A percentile compares a stretch with the other conserved stretches of the same genome.
These are phyloP conservation scores for Genyomyrus donnyi DNA, from an alignment of 2,113 vertebrate genomes.

Conservation along the genomic window DNA sequence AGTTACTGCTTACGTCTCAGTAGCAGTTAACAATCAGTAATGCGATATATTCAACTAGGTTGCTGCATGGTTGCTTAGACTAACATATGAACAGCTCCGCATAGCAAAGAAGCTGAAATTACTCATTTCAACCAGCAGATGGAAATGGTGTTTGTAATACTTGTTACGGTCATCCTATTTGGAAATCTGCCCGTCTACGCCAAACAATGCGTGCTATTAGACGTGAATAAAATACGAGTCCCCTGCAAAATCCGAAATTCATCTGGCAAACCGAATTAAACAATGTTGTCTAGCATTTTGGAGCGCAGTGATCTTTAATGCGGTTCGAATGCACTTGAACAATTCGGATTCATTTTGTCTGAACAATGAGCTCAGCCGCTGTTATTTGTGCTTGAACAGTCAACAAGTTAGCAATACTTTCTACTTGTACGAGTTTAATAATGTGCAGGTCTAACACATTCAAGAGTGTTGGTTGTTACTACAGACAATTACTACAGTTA, in stretches of 20 bases:
- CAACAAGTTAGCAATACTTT: not conserved
- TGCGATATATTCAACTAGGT: not conserved
- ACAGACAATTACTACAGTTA: not conserved
- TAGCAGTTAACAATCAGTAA: not conserved
- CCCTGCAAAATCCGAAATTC: not conserved
- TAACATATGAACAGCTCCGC: not conserved
- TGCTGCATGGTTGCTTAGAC: not conserved
- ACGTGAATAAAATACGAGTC: conserved; percentile 2
- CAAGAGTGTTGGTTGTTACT: not conserved
- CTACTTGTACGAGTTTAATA: not conserved
- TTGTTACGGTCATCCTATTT: conserved; percentile 24
- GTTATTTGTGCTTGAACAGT: not conserved
- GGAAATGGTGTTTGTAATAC: conserved; percentile 53
- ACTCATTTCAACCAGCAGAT: conserved; percentile 53
- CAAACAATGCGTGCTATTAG: conserved; percentile 18
- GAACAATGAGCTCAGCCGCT: not conserved
- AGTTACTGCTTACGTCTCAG: not conserved
- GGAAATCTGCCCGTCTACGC: not conserved
- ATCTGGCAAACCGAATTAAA: not conserved
- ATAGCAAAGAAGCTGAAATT: conserved; percentile 33
- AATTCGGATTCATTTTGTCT: not conserved
- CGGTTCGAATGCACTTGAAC: not conserved
- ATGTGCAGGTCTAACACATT: not conserved
- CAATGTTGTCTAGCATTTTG: conserved; percentile 3
- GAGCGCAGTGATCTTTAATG: not conserved